These are phyloP conservation scores for Melangyna quadrimaculata DNA, from an alignment of 2,888 invertebrate species.

Conservation along the genomic window DNA sequence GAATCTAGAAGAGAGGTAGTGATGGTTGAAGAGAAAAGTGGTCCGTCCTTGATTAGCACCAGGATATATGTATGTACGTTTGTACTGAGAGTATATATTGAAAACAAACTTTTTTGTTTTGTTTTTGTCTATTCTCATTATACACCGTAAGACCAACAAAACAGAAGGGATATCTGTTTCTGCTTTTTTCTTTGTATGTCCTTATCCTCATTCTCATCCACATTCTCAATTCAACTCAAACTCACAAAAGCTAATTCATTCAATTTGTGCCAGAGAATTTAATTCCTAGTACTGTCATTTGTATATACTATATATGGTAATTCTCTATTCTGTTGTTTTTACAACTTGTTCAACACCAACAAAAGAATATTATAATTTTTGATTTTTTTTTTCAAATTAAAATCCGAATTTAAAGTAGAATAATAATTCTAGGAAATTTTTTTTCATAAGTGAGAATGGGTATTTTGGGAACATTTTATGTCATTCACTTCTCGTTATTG, in stretches of 20 bases:
- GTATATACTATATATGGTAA: slow-evolving; percentile 47
- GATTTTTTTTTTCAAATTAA: slow-evolving; percentile 37
- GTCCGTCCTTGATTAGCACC: not conserved
- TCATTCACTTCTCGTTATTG: not conserved
- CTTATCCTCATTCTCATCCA: slow-evolving; percentile 1
- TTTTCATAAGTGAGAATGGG: not conserved
- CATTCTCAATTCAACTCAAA: too few species aligned
- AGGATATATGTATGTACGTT: not conserved
- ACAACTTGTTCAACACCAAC: slow-evolving; percentile 66
- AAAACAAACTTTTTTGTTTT: slow-evolving; percentile 16
- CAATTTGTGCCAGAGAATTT: slow-evolving; percentile 62
- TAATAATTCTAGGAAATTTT: not conserved
- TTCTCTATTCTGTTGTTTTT: slow-evolving; percentile 60
- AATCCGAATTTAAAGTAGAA: slow-evolving; percentile 43
- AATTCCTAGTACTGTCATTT: slow-evolving; percentile 39
- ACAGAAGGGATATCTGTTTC: slow-evolving; percentile 9
- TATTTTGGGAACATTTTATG: not conserved
- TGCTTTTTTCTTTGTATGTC: not conserved
- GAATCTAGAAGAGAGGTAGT: not conserved
- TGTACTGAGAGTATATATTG: not conserved
- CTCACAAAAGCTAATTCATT: slow-evolving; percentile 63
- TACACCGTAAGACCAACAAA: not conserved
- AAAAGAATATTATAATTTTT: slow-evolving; percentile 50
- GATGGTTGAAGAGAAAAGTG: not conserved
- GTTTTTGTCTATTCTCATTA: slow-evolving; percentile 5